Base-by-base conservation (phyloP, 2,113 vertebrate genomes). In the Gallinago undulata region DNA sequence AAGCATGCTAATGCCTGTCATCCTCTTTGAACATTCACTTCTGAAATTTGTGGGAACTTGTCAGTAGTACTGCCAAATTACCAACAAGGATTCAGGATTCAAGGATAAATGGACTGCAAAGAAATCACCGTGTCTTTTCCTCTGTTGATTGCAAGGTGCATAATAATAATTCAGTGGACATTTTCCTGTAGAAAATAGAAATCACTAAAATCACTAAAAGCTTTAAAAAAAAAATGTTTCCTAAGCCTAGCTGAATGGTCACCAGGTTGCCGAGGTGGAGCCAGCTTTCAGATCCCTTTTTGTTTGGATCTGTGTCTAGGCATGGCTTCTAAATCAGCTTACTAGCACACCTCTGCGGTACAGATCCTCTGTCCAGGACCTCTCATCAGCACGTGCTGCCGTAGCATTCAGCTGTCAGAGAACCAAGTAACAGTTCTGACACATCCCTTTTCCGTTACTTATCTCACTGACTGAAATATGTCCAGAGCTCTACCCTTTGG, bases 11-110 rank as follows among this genome's bases (percentile, higher is more conserved):
- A 28, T 62, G 35, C 62, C 47, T 60, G 37, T 84, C 41, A 33
- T 25, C 21, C 19, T 83, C 66, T 90, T 59, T 66, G n/a, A 89
- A 90, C 5, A 8, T 19, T 64, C 11, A 37, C 18, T 87, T 92
- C 67, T 93, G 56, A 94, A 93, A 81, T 70, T 25, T 90, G 50
- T 91, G 41, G 24, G 60, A 84, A n/a, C 83, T 91, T 84, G 62
- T 75, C 39, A 4, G 8, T 53, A 66, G 37, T 27, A 30, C 30
- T 81, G 62, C 31, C 51, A 93, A 85, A 84, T 68, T 80, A n/a
- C 23, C 62, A 53, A 4, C 24, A 68, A 66, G 25, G 11, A 77
- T 76, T 68, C 55, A 53, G 18, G 59, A 80, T 39, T 43, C 41
- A 43, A 43, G 41, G 41, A 6, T 79, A 93, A 87, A 87, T 73